These are phyloP conservation scores for Anoplolepis gracilipes DNA, from an alignment of 1,140 invertebrate species.

Conservation along the genomic window DNA sequence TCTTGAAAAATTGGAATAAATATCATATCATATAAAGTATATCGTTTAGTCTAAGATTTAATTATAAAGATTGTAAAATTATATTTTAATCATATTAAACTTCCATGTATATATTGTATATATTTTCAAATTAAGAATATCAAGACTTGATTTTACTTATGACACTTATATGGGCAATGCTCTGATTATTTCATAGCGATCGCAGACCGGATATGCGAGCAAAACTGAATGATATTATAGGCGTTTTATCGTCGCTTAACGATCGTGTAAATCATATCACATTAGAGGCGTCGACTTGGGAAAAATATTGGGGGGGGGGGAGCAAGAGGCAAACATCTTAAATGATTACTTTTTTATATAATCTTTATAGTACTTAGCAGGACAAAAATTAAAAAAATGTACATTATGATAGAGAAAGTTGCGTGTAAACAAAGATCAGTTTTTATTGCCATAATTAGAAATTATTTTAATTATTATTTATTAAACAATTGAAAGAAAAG, in stretches of 20 bases:
- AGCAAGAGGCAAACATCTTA: too few relatives aligned
- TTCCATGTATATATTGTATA: background rate
- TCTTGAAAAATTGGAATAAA: background rate
- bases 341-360: too few relatives aligned
- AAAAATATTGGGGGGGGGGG: too few relatives aligned
- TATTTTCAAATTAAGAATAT: background rate
- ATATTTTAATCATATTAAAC: background rate
- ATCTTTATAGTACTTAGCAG: too few relatives aligned
- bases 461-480: too few relatives aligned
- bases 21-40: background rate
- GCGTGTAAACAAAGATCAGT: too few relatives aligned
- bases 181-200: conserved; percentile 36
- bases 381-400: too few relatives aligned
- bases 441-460: too few relatives aligned
- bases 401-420: too few relatives aligned
- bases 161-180: background rate
- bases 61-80: background rate
- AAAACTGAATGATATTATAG: conserved; percentile 27
- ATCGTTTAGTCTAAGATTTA: background rate
- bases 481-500: too few relatives aligned
- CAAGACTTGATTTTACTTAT: background rate
- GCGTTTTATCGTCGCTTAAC: conserved; percentile 55
- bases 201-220: conserved; percentile 24
- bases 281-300: too few relatives aligned
- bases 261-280: too few relatives aligned